Base-by-base conservation (phyloP, 2,113 vertebrate species). In the Triplophysa tibetana region DNA sequence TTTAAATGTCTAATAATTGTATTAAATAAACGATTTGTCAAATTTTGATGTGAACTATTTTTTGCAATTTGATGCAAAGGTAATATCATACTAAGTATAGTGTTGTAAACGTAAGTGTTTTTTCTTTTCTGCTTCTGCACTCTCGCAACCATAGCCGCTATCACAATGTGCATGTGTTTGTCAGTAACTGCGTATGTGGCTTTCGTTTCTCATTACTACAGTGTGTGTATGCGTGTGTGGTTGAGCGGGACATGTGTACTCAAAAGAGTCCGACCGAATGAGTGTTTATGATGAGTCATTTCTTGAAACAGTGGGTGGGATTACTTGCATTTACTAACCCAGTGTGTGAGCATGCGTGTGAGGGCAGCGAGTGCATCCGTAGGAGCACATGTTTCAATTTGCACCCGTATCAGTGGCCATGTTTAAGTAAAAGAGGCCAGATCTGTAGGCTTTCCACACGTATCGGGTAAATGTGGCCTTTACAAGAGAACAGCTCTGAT, bases 281-380 rank as follows among this genome's bases (percentile, higher is more conserved):
- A 80, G 78, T 77, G 74, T 56, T 58, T 70, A 78, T 80, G 85
- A 85, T 84, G 84, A 86, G 82, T 85, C 87, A 87, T 73, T 70
- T 69, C 81, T 77, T 84, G 81, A 83, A 80, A 85, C 82, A 80
- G 82, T 81, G 84, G 81, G 75, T 62, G 54, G 81, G 68, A 83
- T 85, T 79, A 82, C 85, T 82, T 85, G 80, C 85, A 84, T 74
- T 77, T 65, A 56, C 75, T 75, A 77, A 68, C 69, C 41, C 69
- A 60, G 17, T 33, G 43, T 56, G 73, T 81, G 63, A 67, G 24
- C 63, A 50, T 70, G 60, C 17, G 24, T 66, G 82, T 80, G 79
- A 24, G 70, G 38, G 24, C 29, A 52, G 78, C 56, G 29, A 70
- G 43, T 11, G 43, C 10, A 45, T 45, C 41, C 41, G 41, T 10